A percentile compares a stretch with the other conserved stretches of the same genome.
Evolutionary conservation across 1,140 invertebrate species (phyloP).

Genomic region (Myzus persicae): DNA sequence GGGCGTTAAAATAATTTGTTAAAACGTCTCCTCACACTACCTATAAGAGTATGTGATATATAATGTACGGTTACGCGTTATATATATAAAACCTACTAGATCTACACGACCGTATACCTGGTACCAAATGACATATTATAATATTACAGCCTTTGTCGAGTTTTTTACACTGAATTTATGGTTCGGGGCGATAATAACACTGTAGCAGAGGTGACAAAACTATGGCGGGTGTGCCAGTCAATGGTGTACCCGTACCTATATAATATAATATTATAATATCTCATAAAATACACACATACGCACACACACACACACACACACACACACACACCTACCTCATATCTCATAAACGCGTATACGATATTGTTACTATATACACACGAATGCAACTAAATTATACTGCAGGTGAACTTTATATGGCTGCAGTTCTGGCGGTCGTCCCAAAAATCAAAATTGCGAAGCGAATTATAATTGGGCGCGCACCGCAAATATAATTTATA

Average conservation of each 20-base stretch:
- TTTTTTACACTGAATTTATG: background rate
- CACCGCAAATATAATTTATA: background rate
- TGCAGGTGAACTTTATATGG: background rate
- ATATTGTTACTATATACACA: background rate
- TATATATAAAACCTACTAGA: background rate
- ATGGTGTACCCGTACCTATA: background rate
- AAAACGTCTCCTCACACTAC: background rate
- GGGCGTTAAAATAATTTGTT: background rate
- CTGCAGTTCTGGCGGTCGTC: background rate
- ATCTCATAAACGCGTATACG: background rate
- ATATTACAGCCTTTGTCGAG: background rate
- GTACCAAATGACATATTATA: background rate
- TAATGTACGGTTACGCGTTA: background rate
- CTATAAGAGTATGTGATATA: background rate
- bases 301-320: background rate
- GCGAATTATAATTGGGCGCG: background rate
- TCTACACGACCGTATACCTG: background rate
- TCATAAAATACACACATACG: background rate
- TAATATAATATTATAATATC: background rate
- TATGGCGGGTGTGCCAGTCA: background rate
- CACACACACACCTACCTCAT: background rate
- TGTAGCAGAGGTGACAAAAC: background rate
- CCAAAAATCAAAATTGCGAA: background rate
- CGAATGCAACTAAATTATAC: background rate
- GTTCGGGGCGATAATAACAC: background rate